Conservation (phyloP, 2,888 invertebrate species). For the Tinea trinotella region DNA sequence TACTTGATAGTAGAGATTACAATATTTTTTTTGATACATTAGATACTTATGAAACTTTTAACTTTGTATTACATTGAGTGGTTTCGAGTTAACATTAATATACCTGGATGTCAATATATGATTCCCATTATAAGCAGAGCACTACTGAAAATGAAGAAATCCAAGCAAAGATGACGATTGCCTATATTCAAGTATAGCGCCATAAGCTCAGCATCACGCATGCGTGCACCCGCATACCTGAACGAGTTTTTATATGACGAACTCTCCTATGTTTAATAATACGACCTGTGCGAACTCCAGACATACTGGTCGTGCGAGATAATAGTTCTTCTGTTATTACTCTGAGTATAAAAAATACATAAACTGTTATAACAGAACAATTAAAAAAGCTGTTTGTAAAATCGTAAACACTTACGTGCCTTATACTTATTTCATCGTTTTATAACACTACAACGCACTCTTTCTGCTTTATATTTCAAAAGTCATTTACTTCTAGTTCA, state of each 20-base stretch:
- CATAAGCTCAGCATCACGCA: conserved; percentile 39
- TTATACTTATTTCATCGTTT: neutral
- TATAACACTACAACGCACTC: neutral
- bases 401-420: conserved; percentile 1
- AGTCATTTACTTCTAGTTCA: neutral
- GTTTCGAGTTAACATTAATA: neutral
- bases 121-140: conserved; percentile 26
- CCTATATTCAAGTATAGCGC: conserved; percentile 8
- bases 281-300: conserved; percentile 53
- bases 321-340: conserved; percentile 1
- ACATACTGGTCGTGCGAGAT: conserved; percentile 37
- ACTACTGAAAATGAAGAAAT: conserved; percentile 37
- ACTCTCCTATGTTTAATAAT: conserved; percentile 54
- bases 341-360: conserved; percentile 6
- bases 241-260: conserved; percentile 47
- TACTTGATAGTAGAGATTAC: too few relatives aligned
- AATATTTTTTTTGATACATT: too few relatives aligned
- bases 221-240: conserved; percentile 54
- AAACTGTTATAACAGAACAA: conserved; percentile 7
- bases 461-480: neutral
- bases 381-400: conserved; percentile 4
- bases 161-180: conserved; percentile 3
- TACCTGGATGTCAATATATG: neutral
- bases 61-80: too few relatives aligned
- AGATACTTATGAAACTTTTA: too few relatives aligned